A percentile compares a stretch with the other conserved stretches of the same genome.
Conservation (phyloP, 1,140 invertebrate species). For the Drosophila lacteicornis region DNA sequence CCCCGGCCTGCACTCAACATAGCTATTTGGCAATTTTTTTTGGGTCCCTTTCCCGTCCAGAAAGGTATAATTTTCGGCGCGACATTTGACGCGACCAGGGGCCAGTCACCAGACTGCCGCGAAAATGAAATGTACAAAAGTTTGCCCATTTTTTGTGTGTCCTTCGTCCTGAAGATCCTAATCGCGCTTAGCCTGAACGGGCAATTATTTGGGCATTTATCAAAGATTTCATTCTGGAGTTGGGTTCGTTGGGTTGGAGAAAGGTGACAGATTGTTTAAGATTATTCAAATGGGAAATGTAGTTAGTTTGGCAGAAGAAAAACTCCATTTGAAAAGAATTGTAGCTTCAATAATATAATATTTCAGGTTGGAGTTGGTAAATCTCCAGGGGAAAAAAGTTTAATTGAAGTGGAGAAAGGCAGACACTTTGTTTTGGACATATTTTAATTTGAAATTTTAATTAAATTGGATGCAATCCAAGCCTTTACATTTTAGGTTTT, state of each 20-base stretch:
- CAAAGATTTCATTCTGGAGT: conserved; percentile 34
- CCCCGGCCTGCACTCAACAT: conserved; percentile 36
- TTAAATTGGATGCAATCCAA: too few species aligned
- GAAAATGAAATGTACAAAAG: conserved; percentile 38
- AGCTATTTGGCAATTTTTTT: conserved; percentile 65
- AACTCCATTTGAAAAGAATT: not conserved
- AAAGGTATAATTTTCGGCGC: conserved; percentile 82
- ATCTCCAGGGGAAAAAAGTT: conserved; percentile 1
- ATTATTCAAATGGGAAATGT: conserved; percentile 17
- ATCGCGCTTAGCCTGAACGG: conserved; percentile 45
- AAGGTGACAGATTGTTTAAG: conserved; percentile 35
- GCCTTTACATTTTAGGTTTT: too few species aligned
- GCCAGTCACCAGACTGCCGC: conserved; percentile 10
- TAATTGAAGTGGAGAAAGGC: not conserved
- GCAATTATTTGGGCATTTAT: conserved; percentile 57
- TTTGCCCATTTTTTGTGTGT: conserved; percentile 20
- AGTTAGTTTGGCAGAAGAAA: not conserved
- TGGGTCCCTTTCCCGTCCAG: conserved; percentile 6
- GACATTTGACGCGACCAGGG: conserved; percentile 77
- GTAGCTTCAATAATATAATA: not conserved
- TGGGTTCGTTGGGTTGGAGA: not conserved
- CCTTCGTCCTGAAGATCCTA: conserved; percentile 40
- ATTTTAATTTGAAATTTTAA: not conserved
- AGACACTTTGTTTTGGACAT: not conserved
- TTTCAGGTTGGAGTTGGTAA: not conserved